A percentile compares a stretch with the other conserved stretches of the same genome.
phyloP scores from a whole-genome alignment of 2,888 invertebrate species.

The Enchytraeus crypticus region DNA sequence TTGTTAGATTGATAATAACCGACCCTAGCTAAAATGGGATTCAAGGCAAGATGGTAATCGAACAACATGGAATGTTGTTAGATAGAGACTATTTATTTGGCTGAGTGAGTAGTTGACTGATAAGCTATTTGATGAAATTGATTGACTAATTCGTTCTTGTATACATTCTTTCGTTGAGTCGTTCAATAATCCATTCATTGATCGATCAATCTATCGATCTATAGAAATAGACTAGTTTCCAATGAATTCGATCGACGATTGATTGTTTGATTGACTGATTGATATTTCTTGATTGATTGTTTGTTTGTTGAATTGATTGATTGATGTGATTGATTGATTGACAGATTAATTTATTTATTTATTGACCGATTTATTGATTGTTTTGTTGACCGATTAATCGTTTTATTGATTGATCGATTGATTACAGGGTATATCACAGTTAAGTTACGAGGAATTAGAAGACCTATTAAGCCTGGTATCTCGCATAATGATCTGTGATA shows the following conservation, averaged over 20 bases:
- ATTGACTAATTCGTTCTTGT: not conserved
- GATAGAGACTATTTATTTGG: too few species aligned
- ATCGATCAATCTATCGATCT: too few species aligned
- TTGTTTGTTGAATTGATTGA: not conserved
- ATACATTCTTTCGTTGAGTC: not conserved
- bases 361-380: not conserved
- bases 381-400: not conserved
- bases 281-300: not conserved
- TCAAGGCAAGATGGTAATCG: too few species aligned
- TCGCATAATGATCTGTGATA: slow-evolving; percentile 54
- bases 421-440: slow-evolving; percentile 28
- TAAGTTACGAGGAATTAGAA: slow-evolving; percentile 59
- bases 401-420: not conserved
- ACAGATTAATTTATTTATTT: too few species aligned
- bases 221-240: too few species aligned
- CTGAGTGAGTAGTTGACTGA: too few species aligned
- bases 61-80: too few species aligned
- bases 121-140: too few species aligned
- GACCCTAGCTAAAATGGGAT: too few species aligned
- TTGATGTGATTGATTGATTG: too few species aligned
- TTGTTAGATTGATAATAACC: too few species aligned
- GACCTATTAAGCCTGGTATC: slow-evolving; percentile 58
- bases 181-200: too few species aligned
- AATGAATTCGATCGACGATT: not conserved
- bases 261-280: not conserved